Base-by-base conservation (phyloP, 2,888 invertebrate species). In the Lomographa bimaculata region DNA sequence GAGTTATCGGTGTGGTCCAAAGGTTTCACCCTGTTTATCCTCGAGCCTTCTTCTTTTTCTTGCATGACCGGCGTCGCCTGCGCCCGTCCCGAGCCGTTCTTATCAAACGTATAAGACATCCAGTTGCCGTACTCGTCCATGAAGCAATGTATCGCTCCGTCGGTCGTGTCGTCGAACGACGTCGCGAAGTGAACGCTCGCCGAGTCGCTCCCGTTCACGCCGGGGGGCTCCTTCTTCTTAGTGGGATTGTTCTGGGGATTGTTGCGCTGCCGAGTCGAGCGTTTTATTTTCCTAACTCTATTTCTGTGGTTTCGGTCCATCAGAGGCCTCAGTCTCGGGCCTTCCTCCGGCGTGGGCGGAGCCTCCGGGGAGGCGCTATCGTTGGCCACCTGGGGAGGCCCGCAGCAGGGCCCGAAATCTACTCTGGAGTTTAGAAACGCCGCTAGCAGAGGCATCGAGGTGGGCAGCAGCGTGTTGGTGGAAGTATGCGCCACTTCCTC, bases 111-210 rank as follows among this genome's bases (percentile, higher is more conserved):
- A 17, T 89, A 87, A 0, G 96, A 95, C 81, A 95, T 92, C 95
- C 96, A 96, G 61, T 95, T 94, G 21, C 96, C 96, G 59, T 93
- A 92, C 67, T 96, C 96, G 63, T 97, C 96, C 73, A 94, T 92
- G 64, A 96, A 96, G 71, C 94, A 96, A 75, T 97, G 96, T 20
- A 96, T 94, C 1, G 96, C 95, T 5, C 96, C 96, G 59, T 96
- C 95, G 1, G 90, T 91, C 0, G 96, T 96, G 64, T 97, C 97
- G 38, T 95, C 94, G 62, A 96, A 95, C 11, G 93, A 94, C 10
- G 92, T 93, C 2, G 96, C 96, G 37, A 95, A 90, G 65, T 96
- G 95, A 9, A 85, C 86, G 32, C 60, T 79, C 4, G 60, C 75
- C 0, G 82, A 67, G 45, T 72, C 81, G 33, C 58, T 76, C 0